These are phyloP conservation scores for Luperina testacea DNA, from an alignment of 2,888 invertebrate genomes.

Conservation along the genomic window DNA sequence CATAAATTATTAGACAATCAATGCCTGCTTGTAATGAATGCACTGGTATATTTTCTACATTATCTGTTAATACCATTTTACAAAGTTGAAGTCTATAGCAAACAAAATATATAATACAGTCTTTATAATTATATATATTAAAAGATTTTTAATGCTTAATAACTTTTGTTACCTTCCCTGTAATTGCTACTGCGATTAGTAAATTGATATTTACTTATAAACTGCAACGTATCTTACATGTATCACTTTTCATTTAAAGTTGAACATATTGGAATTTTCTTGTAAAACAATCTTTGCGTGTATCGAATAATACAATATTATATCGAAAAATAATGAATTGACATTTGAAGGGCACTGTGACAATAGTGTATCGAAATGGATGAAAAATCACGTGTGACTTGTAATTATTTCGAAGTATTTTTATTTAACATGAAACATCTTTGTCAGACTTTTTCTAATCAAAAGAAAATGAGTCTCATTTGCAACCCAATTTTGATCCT, in stretches of 20 bases:
- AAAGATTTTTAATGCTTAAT: background rate
- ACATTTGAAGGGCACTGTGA: conserved; percentile 2
- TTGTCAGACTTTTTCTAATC: conserved; percentile 18
- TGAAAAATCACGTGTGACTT: conserved; percentile 13
- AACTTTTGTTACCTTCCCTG: background rate
- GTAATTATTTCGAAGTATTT: conserved; percentile 25
- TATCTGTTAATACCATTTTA: background rate
- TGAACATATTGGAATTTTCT: conserved; percentile 20
- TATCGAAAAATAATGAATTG: conserved; percentile 25
- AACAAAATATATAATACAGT: background rate
- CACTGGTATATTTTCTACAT: background rate
- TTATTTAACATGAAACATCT: background rate
- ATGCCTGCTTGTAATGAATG: background rate
- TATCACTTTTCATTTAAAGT: conserved; percentile 31
- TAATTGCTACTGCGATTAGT: background rate
- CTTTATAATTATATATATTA: too few species aligned
- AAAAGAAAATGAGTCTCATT: conserved; percentile 28
- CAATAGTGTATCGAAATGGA: background rate
- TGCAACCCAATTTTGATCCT: conserved; percentile 18
- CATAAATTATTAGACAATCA: background rate
- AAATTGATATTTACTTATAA: conserved; percentile 1
- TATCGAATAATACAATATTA: conserved; percentile 24
- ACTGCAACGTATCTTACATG: background rate
- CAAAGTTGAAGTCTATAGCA: background rate
- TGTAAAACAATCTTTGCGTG: conserved; percentile 10